A percentile compares a stretch with the other conserved stretches of the same genome.
Evolutionary conservation across 1,140 invertebrate genomes (phyloP).

Genomic region (Argopecten irradians): DNA sequence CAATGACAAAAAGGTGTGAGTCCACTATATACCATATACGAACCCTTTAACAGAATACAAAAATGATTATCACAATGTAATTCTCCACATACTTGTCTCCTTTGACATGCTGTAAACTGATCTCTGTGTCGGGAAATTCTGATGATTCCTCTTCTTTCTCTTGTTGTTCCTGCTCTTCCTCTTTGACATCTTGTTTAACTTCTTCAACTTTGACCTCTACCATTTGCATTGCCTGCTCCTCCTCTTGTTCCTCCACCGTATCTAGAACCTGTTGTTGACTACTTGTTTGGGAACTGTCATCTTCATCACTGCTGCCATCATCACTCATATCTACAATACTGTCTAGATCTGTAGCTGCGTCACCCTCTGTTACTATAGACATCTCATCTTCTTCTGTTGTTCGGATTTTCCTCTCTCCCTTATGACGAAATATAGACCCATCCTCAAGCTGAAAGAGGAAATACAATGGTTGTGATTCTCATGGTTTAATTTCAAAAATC

Average conservation of each 20-base stretch:
- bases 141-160: conserved; percentile 51
- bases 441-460: conserved; percentile 72
- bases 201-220: conserved; percentile 31
- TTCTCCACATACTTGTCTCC: conserved; percentile 76
- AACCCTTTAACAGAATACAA: background rate
- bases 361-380: conserved; percentile 61
- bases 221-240: conserved; percentile 35
- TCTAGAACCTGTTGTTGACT: conserved; percentile 74
- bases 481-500: too few relatives aligned
- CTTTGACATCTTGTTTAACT: conserved; percentile 26
- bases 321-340: conserved; percentile 54
- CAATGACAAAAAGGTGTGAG: too few relatives aligned
- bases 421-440: conserved; percentile 73
- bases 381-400: conserved; percentile 70
- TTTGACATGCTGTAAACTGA: conserved; percentile 75
- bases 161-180: conserved; percentile 41
- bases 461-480: too few relatives aligned
- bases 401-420: conserved; percentile 75
- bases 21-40: too few relatives aligned
- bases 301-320: conserved; percentile 44
- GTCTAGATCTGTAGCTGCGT: conserved; percentile 51
- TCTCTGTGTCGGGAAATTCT: conserved; percentile 80
- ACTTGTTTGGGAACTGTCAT: conserved; percentile 60
- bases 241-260: conserved; percentile 72
- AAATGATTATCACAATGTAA: background rate